Evolutionary conservation across 2,113 vertebrate species (phyloP).

Genomic region (Scomber scombrus): DNA sequence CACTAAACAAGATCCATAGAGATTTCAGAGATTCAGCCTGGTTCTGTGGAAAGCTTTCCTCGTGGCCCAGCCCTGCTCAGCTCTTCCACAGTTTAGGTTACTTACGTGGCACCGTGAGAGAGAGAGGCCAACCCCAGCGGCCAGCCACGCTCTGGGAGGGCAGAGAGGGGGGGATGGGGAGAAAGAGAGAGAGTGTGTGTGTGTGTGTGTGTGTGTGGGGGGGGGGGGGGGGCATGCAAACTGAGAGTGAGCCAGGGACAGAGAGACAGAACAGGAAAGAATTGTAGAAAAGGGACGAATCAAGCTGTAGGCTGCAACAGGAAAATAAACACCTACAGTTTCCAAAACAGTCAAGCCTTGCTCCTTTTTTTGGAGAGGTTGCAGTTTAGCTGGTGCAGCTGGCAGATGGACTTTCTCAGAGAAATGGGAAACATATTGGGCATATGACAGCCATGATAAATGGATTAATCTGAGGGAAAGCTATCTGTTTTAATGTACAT

Average conservation of each 20-base stretch:
- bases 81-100: constrained; percentile 67
- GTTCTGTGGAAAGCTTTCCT: constrained; percentile 58
- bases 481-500: constrained; percentile 33
- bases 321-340: constrained; percentile 64
- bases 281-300: constrained; percentile 53
- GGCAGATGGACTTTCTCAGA: constrained; percentile 14
- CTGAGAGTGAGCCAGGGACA: constrained; percentile 34
- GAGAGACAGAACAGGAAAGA: constrained; percentile 36
- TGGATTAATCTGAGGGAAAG: background rate
- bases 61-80: constrained; percentile 50
- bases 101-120: constrained; percentile 67
- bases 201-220: background rate
- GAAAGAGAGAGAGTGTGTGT: background rate
- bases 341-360: constrained; percentile 34
- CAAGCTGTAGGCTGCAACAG: constrained; percentile 56
- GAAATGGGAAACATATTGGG: constrained; percentile 13
- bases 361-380: background rate
- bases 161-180: background rate
- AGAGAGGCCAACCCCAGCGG: constrained; percentile 52
- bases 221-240: constrained; percentile 20
- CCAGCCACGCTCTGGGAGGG: constrained; percentile 32
- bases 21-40: constrained; percentile 36
- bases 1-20: constrained; percentile 43
- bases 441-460: constrained; percentile 39
- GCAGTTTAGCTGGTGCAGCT: constrained; percentile 11